These are phyloP conservation scores for Sebastes umbrosus DNA, from an alignment of 2,797 vertebrate species.

Conservation along the genomic window DNA sequence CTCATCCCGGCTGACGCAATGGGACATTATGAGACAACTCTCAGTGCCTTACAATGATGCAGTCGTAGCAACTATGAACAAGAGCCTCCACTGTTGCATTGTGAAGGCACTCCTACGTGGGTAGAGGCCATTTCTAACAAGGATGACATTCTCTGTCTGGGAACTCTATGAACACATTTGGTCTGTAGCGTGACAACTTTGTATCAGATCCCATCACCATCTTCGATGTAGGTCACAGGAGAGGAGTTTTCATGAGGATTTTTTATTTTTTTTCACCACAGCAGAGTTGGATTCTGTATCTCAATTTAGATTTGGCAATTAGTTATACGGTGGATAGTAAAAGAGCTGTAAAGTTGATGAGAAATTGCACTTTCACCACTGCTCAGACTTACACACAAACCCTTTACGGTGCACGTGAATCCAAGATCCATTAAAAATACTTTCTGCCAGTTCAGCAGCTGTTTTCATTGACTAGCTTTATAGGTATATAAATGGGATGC, in stretches of 20 bases:
- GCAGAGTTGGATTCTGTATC: constrained; percentile 14
- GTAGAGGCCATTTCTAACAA: constrained; percentile 55
- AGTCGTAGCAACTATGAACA: constrained; percentile 46
- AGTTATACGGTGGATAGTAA: constrained; percentile 43
- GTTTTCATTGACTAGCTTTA: constrained; percentile 69
- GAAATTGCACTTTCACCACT: constrained; percentile 43
- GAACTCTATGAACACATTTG: constrained; percentile 27
- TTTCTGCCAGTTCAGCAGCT: constrained; percentile 65
- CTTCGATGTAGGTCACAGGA: constrained; percentile 24
- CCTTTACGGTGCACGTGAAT: constrained; percentile 24
- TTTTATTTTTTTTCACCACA: not conserved
- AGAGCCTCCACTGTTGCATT: constrained; percentile 57
- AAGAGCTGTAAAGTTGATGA: constrained; percentile 57
- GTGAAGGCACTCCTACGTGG: constrained; percentile 27
- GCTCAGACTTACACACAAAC: constrained; percentile 22
- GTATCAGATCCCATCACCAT: constrained; percentile 15
- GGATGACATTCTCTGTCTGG: constrained; percentile 54
- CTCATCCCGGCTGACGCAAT: constrained; percentile 42
- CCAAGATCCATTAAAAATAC: constrained; percentile 43
- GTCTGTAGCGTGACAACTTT: constrained; percentile 18
- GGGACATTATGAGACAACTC: constrained; percentile 44
- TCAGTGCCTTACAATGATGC: constrained; percentile 43
- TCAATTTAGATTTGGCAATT: constrained; percentile 45
- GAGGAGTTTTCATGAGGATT: constrained; percentile 11
- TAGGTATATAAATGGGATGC: constrained; percentile 60